Conservation (phyloP, 2,797 vertebrate species). For the Sebastes jordani region DNA sequence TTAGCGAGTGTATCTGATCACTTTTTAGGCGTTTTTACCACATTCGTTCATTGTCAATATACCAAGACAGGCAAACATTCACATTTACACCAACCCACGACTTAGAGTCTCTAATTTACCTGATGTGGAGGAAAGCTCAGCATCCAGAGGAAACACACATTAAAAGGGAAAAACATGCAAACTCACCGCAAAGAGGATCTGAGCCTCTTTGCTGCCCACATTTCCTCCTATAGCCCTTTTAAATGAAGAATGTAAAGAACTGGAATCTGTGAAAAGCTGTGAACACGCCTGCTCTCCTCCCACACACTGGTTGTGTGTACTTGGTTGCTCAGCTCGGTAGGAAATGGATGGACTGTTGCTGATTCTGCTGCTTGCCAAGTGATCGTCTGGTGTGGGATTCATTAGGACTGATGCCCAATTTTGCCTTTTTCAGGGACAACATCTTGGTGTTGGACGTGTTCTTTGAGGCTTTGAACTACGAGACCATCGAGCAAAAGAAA, state of each 20-base stretch:
- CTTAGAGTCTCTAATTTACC: neutral
- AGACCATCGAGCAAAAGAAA: slow-evolving; percentile 99
- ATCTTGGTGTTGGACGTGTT: slow-evolving; percentile 98
- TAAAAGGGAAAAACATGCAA: neutral
- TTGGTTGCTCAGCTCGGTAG: neutral
- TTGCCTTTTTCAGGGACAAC: slow-evolving; percentile 89
- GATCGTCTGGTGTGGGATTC: slow-evolving; percentile 8
- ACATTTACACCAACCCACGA: neutral
- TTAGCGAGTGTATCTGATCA: neutral
- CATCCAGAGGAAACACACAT: neutral
- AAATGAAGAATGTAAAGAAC: slow-evolving; percentile 3
- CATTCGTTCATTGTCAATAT: neutral
- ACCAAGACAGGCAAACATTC: neutral
- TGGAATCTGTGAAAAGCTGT: neutral
- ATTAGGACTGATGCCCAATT: neutral
- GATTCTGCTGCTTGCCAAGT: slow-evolving; percentile 4
- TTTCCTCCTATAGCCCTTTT: neutral
- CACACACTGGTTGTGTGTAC: neutral
- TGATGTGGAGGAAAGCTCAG: neutral
- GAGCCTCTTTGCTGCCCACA: neutral
- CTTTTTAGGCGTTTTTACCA: neutral
- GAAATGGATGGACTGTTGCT: slow-evolving; percentile 2
- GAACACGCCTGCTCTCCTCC: neutral
- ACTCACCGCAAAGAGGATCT: neutral
- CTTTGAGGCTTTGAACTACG: slow-evolving; percentile 98